phyloP scores from a whole-genome alignment of 2,888 invertebrate genomes.

The Archips crataeganus region DNA sequence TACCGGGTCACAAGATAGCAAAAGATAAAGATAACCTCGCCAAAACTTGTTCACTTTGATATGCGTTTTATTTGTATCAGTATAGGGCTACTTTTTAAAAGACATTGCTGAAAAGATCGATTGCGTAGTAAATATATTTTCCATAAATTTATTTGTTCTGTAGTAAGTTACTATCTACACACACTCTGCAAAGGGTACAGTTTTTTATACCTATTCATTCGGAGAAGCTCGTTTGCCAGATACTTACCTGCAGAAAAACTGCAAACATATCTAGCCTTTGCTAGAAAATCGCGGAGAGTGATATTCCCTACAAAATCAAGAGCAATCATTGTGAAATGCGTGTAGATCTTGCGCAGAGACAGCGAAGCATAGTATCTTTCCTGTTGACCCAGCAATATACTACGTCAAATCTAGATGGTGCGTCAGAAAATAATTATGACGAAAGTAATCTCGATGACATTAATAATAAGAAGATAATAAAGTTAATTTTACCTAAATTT shows the following conservation, averaged over 20 bases:
- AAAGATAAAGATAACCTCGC: slow-evolving; percentile 13
- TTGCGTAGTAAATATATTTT: neutral
- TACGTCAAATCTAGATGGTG: slow-evolving; percentile 1
- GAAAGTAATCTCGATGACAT: neutral
- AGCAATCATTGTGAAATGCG: neutral
- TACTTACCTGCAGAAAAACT: too few relatives aligned
- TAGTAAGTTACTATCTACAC: neutral
- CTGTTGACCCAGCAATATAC: neutral
- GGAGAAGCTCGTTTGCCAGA: too few relatives aligned
- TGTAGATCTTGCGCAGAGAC: neutral
- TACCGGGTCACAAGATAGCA: slow-evolving; percentile 13
- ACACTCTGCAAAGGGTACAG: too few relatives aligned
- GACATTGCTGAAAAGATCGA: neutral
- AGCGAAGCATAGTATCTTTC: neutral
- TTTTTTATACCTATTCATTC: too few relatives aligned
- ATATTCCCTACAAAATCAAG: neutral
- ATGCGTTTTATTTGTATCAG: neutral
- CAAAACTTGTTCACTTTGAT: slow-evolving; percentile 8
- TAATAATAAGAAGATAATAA: neutral
- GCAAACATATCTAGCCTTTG: neutral
- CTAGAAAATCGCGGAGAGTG: neutral
- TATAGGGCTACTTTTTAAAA: neutral
- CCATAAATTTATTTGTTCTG: neutral
- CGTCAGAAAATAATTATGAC: neutral
- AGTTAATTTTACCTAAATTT: too few relatives aligned